These are phyloP conservation scores for Nymphalis urticae DNA, from an alignment of 2,888 invertebrate genomes.

Conservation along the genomic window DNA sequence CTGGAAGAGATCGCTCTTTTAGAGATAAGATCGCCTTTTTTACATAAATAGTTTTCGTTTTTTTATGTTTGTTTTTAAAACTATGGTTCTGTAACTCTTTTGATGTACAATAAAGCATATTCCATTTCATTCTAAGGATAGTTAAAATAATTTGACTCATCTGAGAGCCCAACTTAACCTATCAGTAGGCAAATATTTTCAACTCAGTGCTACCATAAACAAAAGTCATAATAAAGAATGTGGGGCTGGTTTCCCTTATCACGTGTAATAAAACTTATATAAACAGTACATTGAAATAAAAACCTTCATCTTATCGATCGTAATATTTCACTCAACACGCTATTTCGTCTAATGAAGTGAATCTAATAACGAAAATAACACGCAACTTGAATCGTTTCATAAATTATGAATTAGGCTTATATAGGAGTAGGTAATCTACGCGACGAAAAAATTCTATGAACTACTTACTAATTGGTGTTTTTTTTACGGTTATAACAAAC, in stretches of 20 bases:
- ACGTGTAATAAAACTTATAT: background rate
- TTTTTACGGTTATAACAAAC: background rate
- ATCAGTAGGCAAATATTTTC: too few relatives aligned
- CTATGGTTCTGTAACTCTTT: too few relatives aligned
- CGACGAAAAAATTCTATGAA: background rate
- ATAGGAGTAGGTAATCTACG: background rate
- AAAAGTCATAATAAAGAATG: background rate
- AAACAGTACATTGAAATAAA: conserved; percentile 1
- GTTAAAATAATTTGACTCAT: too few relatives aligned
- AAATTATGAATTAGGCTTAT: background rate
- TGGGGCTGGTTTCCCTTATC: background rate
- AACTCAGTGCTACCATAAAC: too few relatives aligned
- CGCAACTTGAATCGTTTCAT: background rate
- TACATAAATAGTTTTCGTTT: too few relatives aligned
- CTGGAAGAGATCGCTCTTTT: too few relatives aligned
- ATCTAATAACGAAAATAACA: background rate
- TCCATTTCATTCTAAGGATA: too few relatives aligned
- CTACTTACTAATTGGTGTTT: background rate
- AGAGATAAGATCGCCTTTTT: too few relatives aligned
- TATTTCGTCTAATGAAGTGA: conserved; percentile 5
- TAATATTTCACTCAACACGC: conserved; percentile 4
- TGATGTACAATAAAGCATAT: too few relatives aligned
- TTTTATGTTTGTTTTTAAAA: too few relatives aligned
- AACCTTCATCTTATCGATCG: background rate
- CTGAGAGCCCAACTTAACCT: too few relatives aligned